Base-by-base conservation (phyloP, 2,888 invertebrate species). In the Noctua pronuba region DNA sequence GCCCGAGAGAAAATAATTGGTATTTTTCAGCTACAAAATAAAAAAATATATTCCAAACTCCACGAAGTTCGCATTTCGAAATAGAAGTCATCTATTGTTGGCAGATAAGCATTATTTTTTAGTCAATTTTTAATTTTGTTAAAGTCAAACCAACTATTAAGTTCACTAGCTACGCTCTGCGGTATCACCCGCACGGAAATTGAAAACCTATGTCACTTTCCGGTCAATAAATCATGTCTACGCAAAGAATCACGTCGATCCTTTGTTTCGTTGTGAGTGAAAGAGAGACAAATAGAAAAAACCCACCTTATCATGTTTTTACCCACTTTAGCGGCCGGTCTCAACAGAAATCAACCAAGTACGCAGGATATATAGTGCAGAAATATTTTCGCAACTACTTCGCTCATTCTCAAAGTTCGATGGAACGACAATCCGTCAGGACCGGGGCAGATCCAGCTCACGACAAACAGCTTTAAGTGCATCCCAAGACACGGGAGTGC, bases 1-100 rank as follows among this genome's bases (percentile, higher is more conserved):
- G 44, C 18, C 65, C 44, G 41, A 73, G 28, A 70, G 44, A 62
- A 84, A 84, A 70, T 81, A 74, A 84, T 76, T 84, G 76, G 69
- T 46, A 64, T 75, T 75, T 79, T 65, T 62, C 16, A 28, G 35
- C 21, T n/a, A 46, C 49, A 55, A 75, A 73, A 60, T n/a, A 8
- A 7, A 28, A 46, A 66, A 49, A 64, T 73, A 72, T 74, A 49
- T 62, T 72, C 60, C 24, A 10, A 52, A 41, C 38, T 71, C 16
- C n/a, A 83, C 41, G 24, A 64, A 64, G n/a, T 73, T 73, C 73
- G 52, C 31, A 55, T 69, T 75, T 55, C 46, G n/a, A 55, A 75
- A 68, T 55, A 60, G 31, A 38, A 69, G 28, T 24, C 46, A 65
- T 73, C n/a, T 18, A 31, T 55, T 38, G 44, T 28, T 60, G 2